These are phyloP conservation scores for Silurus asotus DNA, from an alignment of 2,113 vertebrate species.

Conservation along the genomic window DNA sequence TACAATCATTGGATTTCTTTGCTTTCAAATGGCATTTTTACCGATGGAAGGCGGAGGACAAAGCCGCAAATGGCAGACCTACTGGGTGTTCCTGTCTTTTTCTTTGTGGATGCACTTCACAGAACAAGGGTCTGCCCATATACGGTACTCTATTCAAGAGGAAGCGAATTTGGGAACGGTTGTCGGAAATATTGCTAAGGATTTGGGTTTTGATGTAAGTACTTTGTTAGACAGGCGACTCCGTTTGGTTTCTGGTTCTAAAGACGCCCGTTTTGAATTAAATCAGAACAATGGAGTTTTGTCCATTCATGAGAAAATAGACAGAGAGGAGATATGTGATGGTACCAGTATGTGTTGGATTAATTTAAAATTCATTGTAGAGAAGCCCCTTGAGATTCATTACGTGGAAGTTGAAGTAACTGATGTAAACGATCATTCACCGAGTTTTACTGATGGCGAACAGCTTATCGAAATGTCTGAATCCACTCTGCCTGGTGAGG, in stretches of 20 bases:
- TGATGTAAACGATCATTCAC: slow-evolving; percentile 68
- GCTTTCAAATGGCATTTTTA: neutral
- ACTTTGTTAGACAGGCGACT: slow-evolving; percentile 59
- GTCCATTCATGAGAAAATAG: slow-evolving; percentile 57
- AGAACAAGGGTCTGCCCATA: slow-evolving; percentile 57
- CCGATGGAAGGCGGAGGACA: slow-evolving; percentile 60
- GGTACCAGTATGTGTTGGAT: slow-evolving; percentile 53
- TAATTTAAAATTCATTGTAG: slow-evolving; percentile 64
- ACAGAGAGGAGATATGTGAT: slow-evolving; percentile 67
- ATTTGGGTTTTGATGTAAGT: slow-evolving; percentile 67
- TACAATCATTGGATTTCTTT: neutral
- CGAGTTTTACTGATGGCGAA: slow-evolving; percentile 60
- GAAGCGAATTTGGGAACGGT: slow-evolving; percentile 60
- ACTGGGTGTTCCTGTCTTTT: slow-evolving; percentile 48
- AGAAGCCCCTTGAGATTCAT: slow-evolving; percentile 71
- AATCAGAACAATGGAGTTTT: slow-evolving; percentile 66
- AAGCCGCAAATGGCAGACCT: slow-evolving; percentile 52
- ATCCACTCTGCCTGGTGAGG: slow-evolving; percentile 32
- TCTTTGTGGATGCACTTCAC: slow-evolving; percentile 51
- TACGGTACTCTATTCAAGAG: slow-evolving; percentile 70
- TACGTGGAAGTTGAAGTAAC: slow-evolving; percentile 63
- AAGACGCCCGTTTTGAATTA: slow-evolving; percentile 60
- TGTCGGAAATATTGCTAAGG: slow-evolving; percentile 70
- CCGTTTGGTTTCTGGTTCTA: slow-evolving; percentile 65
- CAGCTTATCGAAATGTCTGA: slow-evolving; percentile 61